Base-by-base conservation (phyloP, 2,113 vertebrate genomes). In the Eulemur rufifrons region DNA sequence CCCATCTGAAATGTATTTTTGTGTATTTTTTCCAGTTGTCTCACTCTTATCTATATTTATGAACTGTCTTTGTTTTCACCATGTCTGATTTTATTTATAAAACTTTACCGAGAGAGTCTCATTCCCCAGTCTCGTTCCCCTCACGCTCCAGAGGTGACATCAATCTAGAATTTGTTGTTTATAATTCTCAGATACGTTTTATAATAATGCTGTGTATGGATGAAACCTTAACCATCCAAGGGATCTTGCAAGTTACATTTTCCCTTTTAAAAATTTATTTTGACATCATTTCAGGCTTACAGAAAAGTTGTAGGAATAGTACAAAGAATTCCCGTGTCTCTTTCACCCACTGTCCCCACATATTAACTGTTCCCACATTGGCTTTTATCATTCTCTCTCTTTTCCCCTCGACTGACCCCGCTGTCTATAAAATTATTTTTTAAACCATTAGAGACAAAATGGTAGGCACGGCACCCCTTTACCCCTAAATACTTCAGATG, bases 1-100 rank as follows among this genome's bases (percentile, higher is more conserved):
- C 96, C 47, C 83, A 76, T 89, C 83, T 95, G 94, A 83, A 69
- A 80, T 93, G 95, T 86, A 37, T 89, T 91, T 88, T 69, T 80
- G 23, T 45, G 6, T 92, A 45, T 82, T 89, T 95, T 82, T 88
- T 82, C 63, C 85, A 88, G 52, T 32, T 85, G 59, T 92, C 84
- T 91, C 18, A 73, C 69, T 83, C 39, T 85, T 84, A 85, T 32
- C 91, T 94, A 1, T 76, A 83, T 80, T 66, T 81, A 39, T 56
- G 63, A 52, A 77, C 76, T 83, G 50, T 95, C 29, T 86, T 89
- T 73, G 39, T 81, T 80, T 91, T 93, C 18, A 56, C 56, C 37
- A 3, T 77, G 29, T 77, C 64, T 56, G 85, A 94, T 59, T 93
- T 81, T 73, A 63, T 80, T 86, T 52, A 56, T 92, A 64, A 85